Evolutionary conservation across 1,140 invertebrate genomes (phyloP), one percentile per base, ranked within the genome.

Genomic region (Leptonema lineaticorne): DNA sequence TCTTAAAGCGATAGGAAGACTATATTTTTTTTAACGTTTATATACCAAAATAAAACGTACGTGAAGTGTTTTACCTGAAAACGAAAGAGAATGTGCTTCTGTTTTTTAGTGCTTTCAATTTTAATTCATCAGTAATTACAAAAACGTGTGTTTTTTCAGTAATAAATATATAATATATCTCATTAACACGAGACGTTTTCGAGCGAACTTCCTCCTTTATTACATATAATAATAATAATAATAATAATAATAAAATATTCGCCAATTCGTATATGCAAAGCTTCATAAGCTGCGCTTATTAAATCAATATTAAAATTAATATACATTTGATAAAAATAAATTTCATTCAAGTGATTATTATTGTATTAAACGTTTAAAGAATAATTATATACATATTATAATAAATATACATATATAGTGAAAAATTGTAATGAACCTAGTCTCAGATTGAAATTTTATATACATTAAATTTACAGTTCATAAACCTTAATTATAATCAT

Each of bases 21-120:
- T 53, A 53, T 53, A 53, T 53, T 53, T 53, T 53, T 53, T 53
- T 26, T 53, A 53, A 50, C 8, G 16, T 50, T 50, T 50, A 50
- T 50, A 50, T 22, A 50, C 6, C 16, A 33, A 33, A 6, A n/a
- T n/a, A n/a, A n/a, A n/a, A n/a, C n/a, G n/a, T n/a, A n/a, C n/a
- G 22, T 20, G 2, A 1, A 53, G 20, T 53, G 50, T 53, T 4
- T 11, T 9, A 45, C 14, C 11, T 53, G 50, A 53, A 53, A 26
- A 11, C 24, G 2, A 53, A 53, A n/a, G n/a, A n/a, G n/a, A n/a
- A n/a, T n/a, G n/a, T n/a, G n/a, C n/a, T n/a, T n/a, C n/a, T n/a
- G n/a, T 18, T 26, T 26, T 11, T 53, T 24, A 53, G 50, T 53
- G 50, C 50, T 53, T 53, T 53, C 50, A 20, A 53, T 53, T 53